Evolutionary conservation across 2,797 vertebrate species (phyloP).

Genomic region (Anomalospiza imberbis): DNA sequence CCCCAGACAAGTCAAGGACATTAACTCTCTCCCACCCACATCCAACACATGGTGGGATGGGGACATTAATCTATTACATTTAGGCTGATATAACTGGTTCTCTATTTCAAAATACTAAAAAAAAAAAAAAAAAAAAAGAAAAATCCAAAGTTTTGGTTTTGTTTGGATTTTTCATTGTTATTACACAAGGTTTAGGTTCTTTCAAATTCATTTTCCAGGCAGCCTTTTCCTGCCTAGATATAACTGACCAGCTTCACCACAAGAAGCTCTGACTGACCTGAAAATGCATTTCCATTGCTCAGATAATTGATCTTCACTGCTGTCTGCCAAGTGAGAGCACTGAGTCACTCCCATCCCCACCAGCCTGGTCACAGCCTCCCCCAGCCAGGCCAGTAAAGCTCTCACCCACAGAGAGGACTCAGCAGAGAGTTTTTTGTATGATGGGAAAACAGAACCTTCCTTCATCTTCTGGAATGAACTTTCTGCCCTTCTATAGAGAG

Average conservation of each 20-base stretch:
- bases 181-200: not conserved
- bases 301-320: not conserved
- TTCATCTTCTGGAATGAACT: not conserved
- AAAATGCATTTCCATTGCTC: slow-evolving; percentile 1
- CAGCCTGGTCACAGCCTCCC: not conserved
- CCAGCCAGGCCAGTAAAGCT: not conserved
- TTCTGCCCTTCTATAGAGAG: not conserved
- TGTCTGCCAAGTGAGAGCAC: not conserved
- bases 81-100: not conserved
- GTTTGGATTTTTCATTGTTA: not conserved
- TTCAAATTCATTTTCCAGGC: not conserved
- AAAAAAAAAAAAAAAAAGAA: no score
- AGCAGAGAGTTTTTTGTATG: not conserved
- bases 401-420: not conserved
- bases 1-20: not conserved
- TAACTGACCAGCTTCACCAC: not conserved
- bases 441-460: not conserved
- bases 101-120: not conserved
- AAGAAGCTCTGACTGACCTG: not conserved
- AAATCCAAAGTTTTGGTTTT: not conserved
- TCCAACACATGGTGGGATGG: not conserved
- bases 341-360: not conserved
- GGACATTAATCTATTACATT: not conserved
- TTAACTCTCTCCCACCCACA: not conserved
- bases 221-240: not conserved